Percentiles rank a stretch among this genome's conserved stretches.
Evolutionary conservation across 2,888 invertebrate genomes (phyloP).

Genomic region (Chaetoderma sp.): DNA sequence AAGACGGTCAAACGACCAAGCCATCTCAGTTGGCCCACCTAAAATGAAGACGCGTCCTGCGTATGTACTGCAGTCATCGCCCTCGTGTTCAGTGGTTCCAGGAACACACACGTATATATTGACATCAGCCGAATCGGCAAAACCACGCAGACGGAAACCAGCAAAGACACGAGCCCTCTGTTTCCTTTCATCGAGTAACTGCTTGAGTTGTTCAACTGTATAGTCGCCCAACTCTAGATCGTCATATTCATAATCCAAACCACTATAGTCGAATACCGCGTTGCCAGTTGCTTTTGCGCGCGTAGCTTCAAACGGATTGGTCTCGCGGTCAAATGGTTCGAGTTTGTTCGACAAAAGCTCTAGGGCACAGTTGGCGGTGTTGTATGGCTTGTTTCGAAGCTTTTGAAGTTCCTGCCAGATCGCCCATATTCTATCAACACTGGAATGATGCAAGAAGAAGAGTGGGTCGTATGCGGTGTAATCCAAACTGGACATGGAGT

Average conservation of each 20-base stretch:
- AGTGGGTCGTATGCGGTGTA: constrained; percentile 36
- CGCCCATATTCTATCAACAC: constrained; percentile 29
- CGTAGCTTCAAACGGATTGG: constrained; percentile 15
- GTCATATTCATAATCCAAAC: constrained; percentile 29
- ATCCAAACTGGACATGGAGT: constrained; percentile 35
- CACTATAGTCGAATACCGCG: constrained; percentile 10
- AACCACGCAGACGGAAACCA: constrained; percentile 31
- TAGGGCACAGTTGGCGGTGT: constrained; percentile 19
- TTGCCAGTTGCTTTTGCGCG: constrained; percentile 3
- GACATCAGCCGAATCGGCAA: constrained; percentile 34
- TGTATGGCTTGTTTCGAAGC: constrained; percentile 13
- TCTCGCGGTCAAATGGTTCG: constrained; percentile 17
- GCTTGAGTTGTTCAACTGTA: constrained; percentile 18
- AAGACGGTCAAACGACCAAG: constrained; percentile 32
- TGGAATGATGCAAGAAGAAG: constrained; percentile 39
- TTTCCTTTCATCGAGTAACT: constrained; percentile 22
- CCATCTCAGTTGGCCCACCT: constrained; percentile 39
- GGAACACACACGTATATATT: constrained; percentile 25
- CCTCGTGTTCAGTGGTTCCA: not conserved
- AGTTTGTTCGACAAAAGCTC: constrained; percentile 12
- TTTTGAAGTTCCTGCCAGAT: constrained; percentile 37
- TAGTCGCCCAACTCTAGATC: constrained; percentile 31
- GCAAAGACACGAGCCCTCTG: constrained; percentile 26
- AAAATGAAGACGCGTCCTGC: constrained; percentile 39
- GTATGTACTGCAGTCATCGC: constrained; percentile 15